These are phyloP conservation scores for Mycetomoellerius zeteki DNA, from an alignment of 1,140 invertebrate species.

Conservation along the genomic window DNA sequence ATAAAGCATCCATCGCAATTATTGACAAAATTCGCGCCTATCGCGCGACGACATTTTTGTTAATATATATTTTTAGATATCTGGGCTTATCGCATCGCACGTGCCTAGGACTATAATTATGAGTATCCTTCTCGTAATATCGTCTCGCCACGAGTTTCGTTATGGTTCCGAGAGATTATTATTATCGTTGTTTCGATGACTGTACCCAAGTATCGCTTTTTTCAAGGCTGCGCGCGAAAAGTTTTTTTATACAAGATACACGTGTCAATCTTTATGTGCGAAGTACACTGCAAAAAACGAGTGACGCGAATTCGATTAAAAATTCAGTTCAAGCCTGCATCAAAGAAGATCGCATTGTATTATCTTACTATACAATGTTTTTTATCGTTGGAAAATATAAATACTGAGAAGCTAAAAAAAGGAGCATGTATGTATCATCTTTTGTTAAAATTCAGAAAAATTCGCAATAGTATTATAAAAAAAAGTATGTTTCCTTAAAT, in stretches of 20 bases:
- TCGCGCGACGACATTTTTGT: conserved; percentile 40
- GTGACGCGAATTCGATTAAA: conserved; percentile 8
- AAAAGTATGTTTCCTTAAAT: background rate
- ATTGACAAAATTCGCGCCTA: conserved; percentile 40
- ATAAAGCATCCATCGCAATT: background rate
- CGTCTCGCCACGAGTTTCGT: conserved; percentile 58
- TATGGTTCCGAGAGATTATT: conserved; percentile 62
- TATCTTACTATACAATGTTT: background rate
- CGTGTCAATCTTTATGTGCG: conserved; percentile 56
- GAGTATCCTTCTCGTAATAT: conserved; percentile 60
- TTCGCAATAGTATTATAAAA: background rate
- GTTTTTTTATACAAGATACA: conserved; percentile 63
- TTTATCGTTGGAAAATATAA: background rate
- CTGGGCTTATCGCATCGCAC: conserved; percentile 48
- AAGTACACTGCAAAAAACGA: conserved; percentile 27
- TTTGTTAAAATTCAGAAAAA: background rate
- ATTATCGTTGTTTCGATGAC: conserved; percentile 65
- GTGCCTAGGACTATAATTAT: conserved; percentile 65
- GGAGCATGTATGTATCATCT: background rate
- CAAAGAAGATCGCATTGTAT: background rate
- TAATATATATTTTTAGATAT: conserved; percentile 63
- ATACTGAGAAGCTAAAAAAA: conserved; percentile 6
- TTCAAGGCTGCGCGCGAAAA: conserved; percentile 53
- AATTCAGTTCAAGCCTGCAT: background rate
- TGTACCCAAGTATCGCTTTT: conserved; percentile 54